Base-by-base conservation (phyloP, 2,888 invertebrate species). In the Phymatocera aterrima region DNA sequence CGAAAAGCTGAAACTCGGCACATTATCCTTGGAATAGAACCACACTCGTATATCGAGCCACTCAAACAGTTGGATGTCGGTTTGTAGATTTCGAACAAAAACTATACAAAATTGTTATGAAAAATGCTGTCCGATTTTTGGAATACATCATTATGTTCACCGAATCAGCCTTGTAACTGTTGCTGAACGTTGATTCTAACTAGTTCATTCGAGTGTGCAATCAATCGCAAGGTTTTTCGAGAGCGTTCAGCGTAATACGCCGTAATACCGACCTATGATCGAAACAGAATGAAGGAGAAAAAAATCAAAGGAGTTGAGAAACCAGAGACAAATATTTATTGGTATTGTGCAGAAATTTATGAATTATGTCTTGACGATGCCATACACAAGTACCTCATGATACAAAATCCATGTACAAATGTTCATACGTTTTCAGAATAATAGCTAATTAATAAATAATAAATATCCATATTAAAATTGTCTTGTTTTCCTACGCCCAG, bases 351-450 rank as follows among this genome's bases (percentile, higher is more conserved):
- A n/a, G n/a, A 75, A 75, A 75, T 82, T 79, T 83, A 83, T 84
- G 84, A 86, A 87, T 86, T 84, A 88, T 87, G 86, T 88, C 86
- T 89, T 87, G 88, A 85, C 84, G 86, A 88, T 86, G 89, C 88
- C 89, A 89, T 89, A 89, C 89, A 89, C 88, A 89, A 89, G 89
- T 89, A 89, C 89, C 89, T 89, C 89, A 89, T 88, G 88, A 88
- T 89, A 88, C 87, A 88, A 89, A 89, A 89, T 85, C 89, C 88
- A 89, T 89, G 89, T 89, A 89, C 89, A 89, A 89, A 89, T 89
- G 89, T 89, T 89, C 88, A 89, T 89, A 89, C 87, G 88, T 89
- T 89, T 88, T 88, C 89, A 89, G 83, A 88, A 88, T 88, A 88
- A 87, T 89, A 89, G 88, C 86, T 89, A 89, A 89, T 88, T 88